Evolutionary conservation across 2,888 invertebrate species (phyloP).

Genomic region (Drosophila acutilabella): DNA sequence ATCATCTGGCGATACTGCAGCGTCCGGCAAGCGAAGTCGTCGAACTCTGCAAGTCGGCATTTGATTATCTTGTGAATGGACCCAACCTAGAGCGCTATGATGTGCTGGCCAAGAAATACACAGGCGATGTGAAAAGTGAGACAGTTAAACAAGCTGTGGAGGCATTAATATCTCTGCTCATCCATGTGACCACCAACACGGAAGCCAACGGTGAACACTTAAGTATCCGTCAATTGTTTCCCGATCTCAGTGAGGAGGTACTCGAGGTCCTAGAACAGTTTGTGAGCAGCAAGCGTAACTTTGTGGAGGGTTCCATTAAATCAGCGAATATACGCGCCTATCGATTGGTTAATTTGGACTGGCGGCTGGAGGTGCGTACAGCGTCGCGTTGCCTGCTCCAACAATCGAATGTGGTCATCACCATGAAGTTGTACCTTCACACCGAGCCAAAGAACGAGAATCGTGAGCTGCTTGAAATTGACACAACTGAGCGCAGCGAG

Average conservation of each 20-base stretch:
- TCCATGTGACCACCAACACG: slow-evolving; percentile 90
- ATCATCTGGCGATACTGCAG: slow-evolving; percentile 86
- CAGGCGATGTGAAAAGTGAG: slow-evolving; percentile 74
- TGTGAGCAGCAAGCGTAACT: slow-evolving; percentile 81
- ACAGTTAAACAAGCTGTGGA: slow-evolving; percentile 87
- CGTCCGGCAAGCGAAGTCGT: slow-evolving; percentile 87
- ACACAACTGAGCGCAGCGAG: slow-evolving; percentile 50
- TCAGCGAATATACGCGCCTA: slow-evolving; percentile 81
- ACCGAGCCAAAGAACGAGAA: slow-evolving; percentile 84
- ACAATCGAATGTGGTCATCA: slow-evolving; percentile 87
- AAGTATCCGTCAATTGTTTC: slow-evolving; percentile 65
- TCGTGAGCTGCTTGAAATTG: slow-evolving; percentile 76
- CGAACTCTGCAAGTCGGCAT: slow-evolving; percentile 88
- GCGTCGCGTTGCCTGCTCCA: slow-evolving; percentile 87
- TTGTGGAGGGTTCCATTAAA: slow-evolving; percentile 83
- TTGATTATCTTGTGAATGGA: slow-evolving; percentile 88
- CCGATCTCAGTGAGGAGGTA: slow-evolving; percentile 73
- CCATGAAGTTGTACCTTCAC: slow-evolving; percentile 87
- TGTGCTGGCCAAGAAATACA: slow-evolving; percentile 85
- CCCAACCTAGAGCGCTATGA: slow-evolving; percentile 87
- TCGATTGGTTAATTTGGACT: slow-evolving; percentile 87
- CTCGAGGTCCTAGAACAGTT: slow-evolving; percentile 83
- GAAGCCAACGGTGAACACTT: slow-evolving; percentile 86
- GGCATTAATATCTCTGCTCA: slow-evolving; percentile 90
- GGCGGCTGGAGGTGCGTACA: slow-evolving; percentile 89